Percentiles rank a stretch among this genome's conserved stretches.
These are phyloP conservation scores for Triops cancriformis DNA, from an alignment of 1,140 invertebrate species.

Conservation along the genomic window DNA sequence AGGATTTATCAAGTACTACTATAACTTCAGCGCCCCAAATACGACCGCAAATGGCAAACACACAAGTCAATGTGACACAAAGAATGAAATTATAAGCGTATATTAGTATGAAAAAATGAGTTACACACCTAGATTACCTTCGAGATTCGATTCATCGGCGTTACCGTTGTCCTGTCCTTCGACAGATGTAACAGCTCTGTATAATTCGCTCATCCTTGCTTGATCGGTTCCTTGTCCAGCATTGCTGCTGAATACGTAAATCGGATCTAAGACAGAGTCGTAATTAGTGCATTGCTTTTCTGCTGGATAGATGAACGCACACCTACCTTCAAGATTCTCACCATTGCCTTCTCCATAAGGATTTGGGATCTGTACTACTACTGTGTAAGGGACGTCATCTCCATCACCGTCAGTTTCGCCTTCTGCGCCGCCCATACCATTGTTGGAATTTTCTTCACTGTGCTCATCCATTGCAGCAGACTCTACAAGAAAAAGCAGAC, in stretches of 20 bases:
- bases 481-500: not conserved
- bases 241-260: slow-evolving; percentile 26
- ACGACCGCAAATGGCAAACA: no score
- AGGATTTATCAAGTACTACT: no score
- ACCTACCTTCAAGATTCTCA: not conserved
- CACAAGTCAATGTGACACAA: not conserved
- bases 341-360: slow-evolving; percentile 26
- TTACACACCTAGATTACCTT: not conserved
- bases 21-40: no score
- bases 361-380: slow-evolving; percentile 28
- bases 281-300: not conserved
- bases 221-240: slow-evolving; percentile 20
- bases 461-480: not conserved
- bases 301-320: not conserved
- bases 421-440: slow-evolving; percentile 15
- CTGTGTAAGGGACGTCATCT: slow-evolving; percentile 25
- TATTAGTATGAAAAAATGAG: not conserved
- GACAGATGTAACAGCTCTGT: slow-evolving; percentile 27
- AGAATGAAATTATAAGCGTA: not conserved
- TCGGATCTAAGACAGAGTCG: slow-evolving; percentile 19
- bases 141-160: not conserved
- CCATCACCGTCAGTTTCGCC: slow-evolving; percentile 16
- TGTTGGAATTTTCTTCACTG: slow-evolving; percentile 4
- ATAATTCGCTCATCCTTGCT: slow-evolving; percentile 25
- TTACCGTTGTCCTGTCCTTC: slow-evolving; percentile 8